Percentiles rank a stretch among this genome's conserved stretches.
phyloP scores from a whole-genome alignment of 2,888 invertebrate species.

The Pseudococcus longispinus region DNA sequence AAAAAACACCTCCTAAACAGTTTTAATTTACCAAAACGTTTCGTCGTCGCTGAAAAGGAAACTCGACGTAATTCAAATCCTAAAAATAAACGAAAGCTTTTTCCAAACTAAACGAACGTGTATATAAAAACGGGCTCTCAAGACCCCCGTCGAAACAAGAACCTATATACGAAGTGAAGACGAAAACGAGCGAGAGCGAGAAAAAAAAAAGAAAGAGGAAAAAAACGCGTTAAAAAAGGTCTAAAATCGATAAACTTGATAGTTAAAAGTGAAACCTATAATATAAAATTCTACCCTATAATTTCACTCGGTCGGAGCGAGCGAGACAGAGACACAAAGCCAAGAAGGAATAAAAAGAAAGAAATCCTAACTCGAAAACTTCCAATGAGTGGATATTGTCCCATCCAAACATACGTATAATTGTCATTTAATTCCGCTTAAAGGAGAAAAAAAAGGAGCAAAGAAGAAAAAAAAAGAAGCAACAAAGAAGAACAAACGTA shows the following conservation, averaged over 20 bases:
- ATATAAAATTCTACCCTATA: slow-evolving; percentile 36
- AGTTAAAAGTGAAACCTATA: slow-evolving; percentile 42
- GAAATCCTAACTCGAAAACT: background rate
- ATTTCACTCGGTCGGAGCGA: background rate
- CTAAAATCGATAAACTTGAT: slow-evolving; percentile 44
- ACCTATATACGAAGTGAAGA: background rate
- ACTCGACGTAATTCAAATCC: slow-evolving; percentile 41
- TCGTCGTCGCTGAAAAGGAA: slow-evolving; percentile 30
- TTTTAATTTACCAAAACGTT: slow-evolving; percentile 35
- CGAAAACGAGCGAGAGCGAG: background rate
- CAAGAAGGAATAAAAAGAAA: background rate
- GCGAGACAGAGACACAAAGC: background rate
- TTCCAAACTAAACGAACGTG: slow-evolving; percentile 18
- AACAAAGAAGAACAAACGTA: background rate
- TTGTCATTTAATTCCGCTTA: slow-evolving; percentile 22
- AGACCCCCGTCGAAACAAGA: background rate
- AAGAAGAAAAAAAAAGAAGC: background rate
- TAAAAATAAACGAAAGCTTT: slow-evolving; percentile 46
- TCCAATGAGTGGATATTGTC: background rate
- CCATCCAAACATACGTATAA: slow-evolving; percentile 25
- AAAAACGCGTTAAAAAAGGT: slow-evolving; percentile 17
- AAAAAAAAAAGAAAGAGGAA: background rate
- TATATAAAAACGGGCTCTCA: background rate
- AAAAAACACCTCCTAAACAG: slow-evolving; percentile 40
- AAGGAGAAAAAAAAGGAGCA: background rate